phyloP scores from a whole-genome alignment of 2,113 vertebrate genomes.

The Ancistrus triradiatus region DNA sequence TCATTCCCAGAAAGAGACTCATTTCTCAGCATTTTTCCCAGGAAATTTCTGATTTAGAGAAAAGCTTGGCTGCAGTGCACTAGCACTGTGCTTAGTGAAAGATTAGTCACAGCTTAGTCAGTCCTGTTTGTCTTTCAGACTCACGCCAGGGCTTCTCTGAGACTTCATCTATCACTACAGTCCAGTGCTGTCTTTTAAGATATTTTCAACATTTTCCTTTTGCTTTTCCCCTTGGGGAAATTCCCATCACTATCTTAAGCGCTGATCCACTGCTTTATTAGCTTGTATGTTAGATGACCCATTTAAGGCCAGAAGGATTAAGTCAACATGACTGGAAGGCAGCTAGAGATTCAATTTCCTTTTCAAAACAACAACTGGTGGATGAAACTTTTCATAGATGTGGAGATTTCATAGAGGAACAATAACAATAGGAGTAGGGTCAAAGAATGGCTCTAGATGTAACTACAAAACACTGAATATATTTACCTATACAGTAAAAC shows the following conservation, averaged over 20 bases:
- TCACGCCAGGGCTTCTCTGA: slow-evolving; percentile 1
- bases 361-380: not conserved
- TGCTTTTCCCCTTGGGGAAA: not conserved
- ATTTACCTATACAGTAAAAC: too few relatives aligned
- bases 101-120: slow-evolving; percentile 24
- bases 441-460: too few relatives aligned
- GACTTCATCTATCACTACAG: not conserved
- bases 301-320: not conserved
- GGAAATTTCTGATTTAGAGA: slow-evolving; percentile 3
- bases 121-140: slow-evolving; percentile 10
- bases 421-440: too few relatives aligned
- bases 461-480: too few relatives aligned
- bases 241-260: not conserved
- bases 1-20: slow-evolving; percentile 31
- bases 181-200: not conserved
- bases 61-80: slow-evolving; percentile 5
- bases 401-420: too few relatives aligned
- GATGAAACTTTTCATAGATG: not conserved
- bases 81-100: slow-evolving; percentile 8
- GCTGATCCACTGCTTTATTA: not conserved
- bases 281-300: not conserved
- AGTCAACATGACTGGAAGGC: not conserved
- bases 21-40: slow-evolving; percentile 9
- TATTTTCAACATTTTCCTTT: not conserved
- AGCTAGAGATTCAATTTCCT: not conserved